Percentiles rank a stretch among this genome's conserved stretches.
Conservation (phyloP, 2,888 invertebrate species). For the Shargacucullia verbasci region DNA sequence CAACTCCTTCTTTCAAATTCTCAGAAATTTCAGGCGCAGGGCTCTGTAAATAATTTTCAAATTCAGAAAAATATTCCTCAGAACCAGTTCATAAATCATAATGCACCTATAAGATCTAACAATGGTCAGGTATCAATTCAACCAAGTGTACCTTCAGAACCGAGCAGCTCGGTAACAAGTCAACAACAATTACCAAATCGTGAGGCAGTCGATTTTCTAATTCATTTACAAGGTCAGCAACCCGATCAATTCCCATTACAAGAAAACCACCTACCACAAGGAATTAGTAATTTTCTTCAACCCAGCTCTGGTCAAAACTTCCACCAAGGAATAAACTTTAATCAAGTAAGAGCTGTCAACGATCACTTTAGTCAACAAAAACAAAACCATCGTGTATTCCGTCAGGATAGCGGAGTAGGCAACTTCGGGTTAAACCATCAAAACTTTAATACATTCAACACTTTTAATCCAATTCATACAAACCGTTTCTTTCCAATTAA, state of each 20-base stretch:
- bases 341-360: constrained; percentile 69
- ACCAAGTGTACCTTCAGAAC: constrained; percentile 82
- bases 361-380: constrained; percentile 74
- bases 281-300: constrained; percentile 79
- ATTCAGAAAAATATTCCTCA: constrained; percentile 72
- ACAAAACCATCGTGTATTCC: constrained; percentile 84
- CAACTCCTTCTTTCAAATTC: constrained; percentile 72
- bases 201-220: constrained; percentile 88
- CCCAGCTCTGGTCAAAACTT: constrained; percentile 71
- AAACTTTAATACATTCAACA: constrained; percentile 79
- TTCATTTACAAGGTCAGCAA: constrained; percentile 82
- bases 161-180: constrained; percentile 73
- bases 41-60: constrained; percentile 75
- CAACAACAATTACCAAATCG: constrained; percentile 89
- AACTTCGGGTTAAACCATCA: constrained; percentile 90
- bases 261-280: constrained; percentile 85
- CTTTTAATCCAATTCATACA: constrained; percentile 69
- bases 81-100: constrained; percentile 70
- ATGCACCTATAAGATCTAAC: constrained; percentile 66
- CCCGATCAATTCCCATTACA: constrained; percentile 83
- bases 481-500: constrained; percentile 74
- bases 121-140: constrained; percentile 83
- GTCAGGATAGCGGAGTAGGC: constrained; percentile 89
- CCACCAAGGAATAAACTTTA: constrained; percentile 74
- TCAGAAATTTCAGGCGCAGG: constrained; percentile 73